These are phyloP conservation scores for Trachymyrmex cornetzi DNA, from an alignment of 1,140 invertebrate genomes.

Conservation along the genomic window DNA sequence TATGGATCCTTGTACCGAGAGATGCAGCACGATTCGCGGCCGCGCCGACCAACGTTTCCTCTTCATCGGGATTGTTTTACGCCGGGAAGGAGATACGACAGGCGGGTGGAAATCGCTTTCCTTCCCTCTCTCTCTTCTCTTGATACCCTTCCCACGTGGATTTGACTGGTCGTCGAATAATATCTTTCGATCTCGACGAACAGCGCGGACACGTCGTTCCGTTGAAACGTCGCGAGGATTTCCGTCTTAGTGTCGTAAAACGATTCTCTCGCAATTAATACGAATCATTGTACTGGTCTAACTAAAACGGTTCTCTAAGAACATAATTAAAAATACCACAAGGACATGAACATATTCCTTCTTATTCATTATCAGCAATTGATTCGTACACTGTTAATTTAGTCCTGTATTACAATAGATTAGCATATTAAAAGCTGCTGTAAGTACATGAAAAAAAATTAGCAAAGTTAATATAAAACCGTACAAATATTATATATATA, in stretches of 20 bases:
- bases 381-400: no score
- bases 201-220: slow-evolving; percentile 1
- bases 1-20: slow-evolving; percentile 68
- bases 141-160: background rate
- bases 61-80: slow-evolving; percentile 67
- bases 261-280: background rate
- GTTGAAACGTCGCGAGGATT: slow-evolving; percentile 12
- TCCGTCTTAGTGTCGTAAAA: background rate
- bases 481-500: no score
- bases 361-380: background rate
- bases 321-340: background rate
- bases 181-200: slow-evolving; percentile 27
- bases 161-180: slow-evolving; percentile 43
- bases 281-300: background rate
- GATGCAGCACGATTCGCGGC: slow-evolving; percentile 66
- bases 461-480: no score
- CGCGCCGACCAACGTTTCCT: slow-evolving; percentile 49
- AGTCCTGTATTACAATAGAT: no score
- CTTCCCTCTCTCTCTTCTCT: background rate
- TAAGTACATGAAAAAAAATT: no score
- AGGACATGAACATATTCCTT: background rate
- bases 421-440: no score
- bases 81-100: slow-evolving; percentile 1
- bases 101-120: slow-evolving; percentile 37
- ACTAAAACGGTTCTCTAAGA: background rate